These are phyloP conservation scores for Calliphora vicina DNA, from an alignment of 1,140 invertebrate genomes.

Conservation along the genomic window DNA sequence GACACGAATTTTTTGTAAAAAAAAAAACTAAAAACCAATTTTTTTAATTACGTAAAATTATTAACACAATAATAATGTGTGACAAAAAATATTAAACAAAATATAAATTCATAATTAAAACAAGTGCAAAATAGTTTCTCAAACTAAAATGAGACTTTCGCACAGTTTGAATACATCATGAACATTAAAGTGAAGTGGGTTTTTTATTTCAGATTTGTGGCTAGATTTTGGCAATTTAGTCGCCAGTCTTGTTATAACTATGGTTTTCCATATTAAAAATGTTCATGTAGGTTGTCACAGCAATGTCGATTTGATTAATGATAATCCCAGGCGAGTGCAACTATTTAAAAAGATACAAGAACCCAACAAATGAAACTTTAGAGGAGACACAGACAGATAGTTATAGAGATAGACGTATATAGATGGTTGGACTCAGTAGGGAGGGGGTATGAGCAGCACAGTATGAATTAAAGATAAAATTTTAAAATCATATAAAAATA, in stretches of 20 bases:
- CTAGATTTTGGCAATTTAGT: not conserved
- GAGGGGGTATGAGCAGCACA: too few species aligned
- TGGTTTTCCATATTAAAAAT: not conserved
- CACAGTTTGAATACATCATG: not conserved
- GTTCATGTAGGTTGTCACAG: slow-evolving; percentile 31
- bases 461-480: too few species aligned
- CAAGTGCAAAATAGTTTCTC: not conserved
- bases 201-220: not conserved
- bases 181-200: not conserved
- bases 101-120: not conserved
- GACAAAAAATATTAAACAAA: not conserved
- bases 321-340: slow-evolving; percentile 20
- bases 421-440: too few species aligned
- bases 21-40: not conserved
- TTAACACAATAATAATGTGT: not conserved
- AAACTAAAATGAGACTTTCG: not conserved
- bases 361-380: not conserved
- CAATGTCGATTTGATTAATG: slow-evolving; percentile 34
- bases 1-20: not conserved
- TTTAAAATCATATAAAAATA: too few species aligned
- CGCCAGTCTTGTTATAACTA: not conserved
- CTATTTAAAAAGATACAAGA: not conserved
- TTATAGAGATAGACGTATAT: too few species aligned
- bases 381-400: too few species aligned
- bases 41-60: slow-evolving; percentile 7